These are phyloP conservation scores for Dendrocincla tyrannina DNA, from an alignment of 2,797 vertebrate genomes.

Conservation along the genomic window DNA sequence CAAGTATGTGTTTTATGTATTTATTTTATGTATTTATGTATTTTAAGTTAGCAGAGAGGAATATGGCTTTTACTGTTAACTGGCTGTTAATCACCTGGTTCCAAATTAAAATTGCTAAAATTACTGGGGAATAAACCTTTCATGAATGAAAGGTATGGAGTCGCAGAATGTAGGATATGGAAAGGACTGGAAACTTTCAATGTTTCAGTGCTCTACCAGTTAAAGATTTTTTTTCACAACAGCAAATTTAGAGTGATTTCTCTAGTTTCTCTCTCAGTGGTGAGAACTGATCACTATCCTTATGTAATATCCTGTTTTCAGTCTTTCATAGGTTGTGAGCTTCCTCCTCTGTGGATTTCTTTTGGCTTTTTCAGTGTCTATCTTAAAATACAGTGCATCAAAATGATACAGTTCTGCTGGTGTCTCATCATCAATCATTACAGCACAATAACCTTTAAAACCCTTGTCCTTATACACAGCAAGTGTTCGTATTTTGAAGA, in stretches of 20 bases:
- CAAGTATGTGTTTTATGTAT: not conserved
- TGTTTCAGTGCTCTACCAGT: not conserved
- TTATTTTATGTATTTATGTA: not conserved
- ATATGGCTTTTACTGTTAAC: not conserved
- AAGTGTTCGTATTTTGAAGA: not conserved
- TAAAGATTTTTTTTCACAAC: not conserved
- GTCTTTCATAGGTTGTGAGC: not conserved
- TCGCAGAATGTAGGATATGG: not conserved
- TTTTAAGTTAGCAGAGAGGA: not conserved
- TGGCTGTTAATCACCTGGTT: not conserved
- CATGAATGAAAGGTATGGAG: not conserved
- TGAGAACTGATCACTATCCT: not conserved
- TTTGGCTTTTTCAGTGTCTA: not conserved
- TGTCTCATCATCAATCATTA: not conserved
- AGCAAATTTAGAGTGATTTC: not conserved
- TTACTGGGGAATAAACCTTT: not conserved
- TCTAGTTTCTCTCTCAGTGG: not conserved
- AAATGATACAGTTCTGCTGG: not conserved
- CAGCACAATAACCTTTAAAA: not conserved
- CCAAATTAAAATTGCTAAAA: not conserved
- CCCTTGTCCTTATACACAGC: not conserved
- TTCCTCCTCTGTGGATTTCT: not conserved
- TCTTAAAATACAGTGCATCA: not conserved
- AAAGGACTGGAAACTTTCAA: not conserved
- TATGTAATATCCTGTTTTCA: not conserved